A percentile compares a stretch with the other conserved stretches of the same genome.
phyloP scores from a whole-genome alignment of 35 echinoderm and acorn worm species.

The Ophioderma brevispina region DNA sequence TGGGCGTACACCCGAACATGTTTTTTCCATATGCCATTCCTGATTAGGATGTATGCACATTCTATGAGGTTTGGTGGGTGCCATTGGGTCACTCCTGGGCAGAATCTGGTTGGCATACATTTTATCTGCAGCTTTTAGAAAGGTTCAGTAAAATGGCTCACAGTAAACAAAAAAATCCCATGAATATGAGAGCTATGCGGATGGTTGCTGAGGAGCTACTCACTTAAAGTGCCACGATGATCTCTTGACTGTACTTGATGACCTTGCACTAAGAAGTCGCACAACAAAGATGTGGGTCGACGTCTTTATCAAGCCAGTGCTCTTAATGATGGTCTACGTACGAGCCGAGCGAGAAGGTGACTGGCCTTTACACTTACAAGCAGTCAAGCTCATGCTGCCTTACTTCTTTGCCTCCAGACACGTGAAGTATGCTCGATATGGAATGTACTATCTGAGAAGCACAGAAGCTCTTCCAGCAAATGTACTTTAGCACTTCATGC shows the following conservation, averaged over 20 bases:
- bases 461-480: conserved; percentile 30
- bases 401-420: conserved; percentile 54
- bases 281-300: conserved; percentile 61
- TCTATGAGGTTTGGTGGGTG: neutral
- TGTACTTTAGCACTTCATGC: conserved; percentile 23
- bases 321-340: conserved; percentile 37
- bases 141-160: neutral
- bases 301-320: conserved; percentile 32
- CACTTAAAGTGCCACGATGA: conserved; percentile 19
- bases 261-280: neutral
- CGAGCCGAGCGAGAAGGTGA: conserved; percentile 50
- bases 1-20: neutral
- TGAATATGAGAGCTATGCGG: conserved; percentile 40
- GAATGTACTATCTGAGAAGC: conserved; percentile 14
- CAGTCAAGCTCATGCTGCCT: conserved; percentile 34
- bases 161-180: conserved; percentile 24
- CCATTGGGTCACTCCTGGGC: neutral
- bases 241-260: conserved; percentile 12
- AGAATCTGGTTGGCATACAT: neutral
- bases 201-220: conserved; percentile 33
- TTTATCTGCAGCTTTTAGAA: neutral
- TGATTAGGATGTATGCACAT: neutral
- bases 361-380: conserved; percentile 31
- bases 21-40: neutral
- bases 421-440: conserved; percentile 44